Percentiles rank a stretch among this genome's conserved stretches.
Evolutionary conservation across 2,797 vertebrate species (phyloP).

Genomic region (Anguilla obscura): DNA sequence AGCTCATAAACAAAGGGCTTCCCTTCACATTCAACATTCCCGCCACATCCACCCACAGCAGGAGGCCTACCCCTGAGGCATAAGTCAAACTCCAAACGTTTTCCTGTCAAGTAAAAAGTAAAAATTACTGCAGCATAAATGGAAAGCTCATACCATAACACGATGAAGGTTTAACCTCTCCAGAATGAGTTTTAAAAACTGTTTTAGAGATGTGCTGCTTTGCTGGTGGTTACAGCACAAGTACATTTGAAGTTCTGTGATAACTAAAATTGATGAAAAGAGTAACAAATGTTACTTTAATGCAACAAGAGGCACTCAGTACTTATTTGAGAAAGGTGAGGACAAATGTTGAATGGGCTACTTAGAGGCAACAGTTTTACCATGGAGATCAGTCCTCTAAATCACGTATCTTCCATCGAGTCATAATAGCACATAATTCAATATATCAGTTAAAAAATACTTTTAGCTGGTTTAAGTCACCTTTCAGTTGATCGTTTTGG

Average conservation of each 20-base stretch:
- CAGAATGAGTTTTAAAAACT: background rate
- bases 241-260: background rate
- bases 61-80: background rate
- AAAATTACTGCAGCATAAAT: background rate
- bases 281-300: background rate
- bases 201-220: background rate
- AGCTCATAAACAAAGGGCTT: background rate
- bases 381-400: no score
- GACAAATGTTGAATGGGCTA: no score
- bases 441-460: background rate
- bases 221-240: background rate
- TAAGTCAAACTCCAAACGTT: background rate
- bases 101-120: background rate
- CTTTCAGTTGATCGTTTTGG: no score
- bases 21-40: background rate
- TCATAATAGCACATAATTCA: no score
- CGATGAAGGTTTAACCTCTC: background rate
- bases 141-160: background rate
- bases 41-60: background rate
- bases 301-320: no score
- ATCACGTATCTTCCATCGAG: no score
- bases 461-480: background rate
- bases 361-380: no score
- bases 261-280: background rate
- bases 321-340: no score